Conservation (phyloP, 2,888 invertebrate genomes). For the Drosophila quinaria region DNA sequence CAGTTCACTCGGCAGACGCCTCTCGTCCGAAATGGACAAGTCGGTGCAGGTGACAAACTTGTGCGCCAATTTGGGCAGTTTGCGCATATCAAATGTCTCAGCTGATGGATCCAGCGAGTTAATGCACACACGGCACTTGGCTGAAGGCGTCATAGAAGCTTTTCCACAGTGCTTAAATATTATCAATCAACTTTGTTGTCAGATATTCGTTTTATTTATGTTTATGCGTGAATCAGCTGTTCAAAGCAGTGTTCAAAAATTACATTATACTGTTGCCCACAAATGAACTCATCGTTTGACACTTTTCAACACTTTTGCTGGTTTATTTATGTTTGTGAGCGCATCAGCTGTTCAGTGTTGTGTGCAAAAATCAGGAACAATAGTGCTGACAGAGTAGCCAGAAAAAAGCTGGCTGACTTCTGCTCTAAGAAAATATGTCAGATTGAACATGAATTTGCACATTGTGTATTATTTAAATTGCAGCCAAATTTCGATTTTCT, state of each 20-base stretch:
- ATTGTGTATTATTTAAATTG: too few species aligned
- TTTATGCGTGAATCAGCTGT: background rate
- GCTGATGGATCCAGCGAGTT: slow-evolving; percentile 20
- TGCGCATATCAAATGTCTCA: slow-evolving; percentile 52
- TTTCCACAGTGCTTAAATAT: background rate
- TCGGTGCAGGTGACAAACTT: slow-evolving; percentile 74
- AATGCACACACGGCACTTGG: slow-evolving; percentile 63
- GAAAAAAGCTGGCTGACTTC: background rate
- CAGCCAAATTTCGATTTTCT: too few species aligned
- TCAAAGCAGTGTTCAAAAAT: background rate
- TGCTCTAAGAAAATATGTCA: too few species aligned
- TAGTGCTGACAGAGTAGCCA: background rate
- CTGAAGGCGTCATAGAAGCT: slow-evolving; percentile 19
- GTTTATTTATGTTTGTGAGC: too few species aligned
- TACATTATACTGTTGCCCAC: background rate
- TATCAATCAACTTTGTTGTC: slow-evolving; percentile 28
- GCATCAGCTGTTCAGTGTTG: too few species aligned
- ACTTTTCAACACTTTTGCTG: too few species aligned
- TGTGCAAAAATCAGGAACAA: background rate
- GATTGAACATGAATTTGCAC: too few species aligned
- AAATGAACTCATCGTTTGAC: background rate
- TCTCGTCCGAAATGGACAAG: slow-evolving; percentile 44
- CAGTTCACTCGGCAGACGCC: slow-evolving; percentile 52
- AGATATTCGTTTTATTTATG: background rate
- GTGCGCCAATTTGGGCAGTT: slow-evolving; percentile 57